Evolutionary conservation across 1,140 invertebrate genomes (phyloP).

Genomic region (Pseudomyrmex concolor): DNA sequence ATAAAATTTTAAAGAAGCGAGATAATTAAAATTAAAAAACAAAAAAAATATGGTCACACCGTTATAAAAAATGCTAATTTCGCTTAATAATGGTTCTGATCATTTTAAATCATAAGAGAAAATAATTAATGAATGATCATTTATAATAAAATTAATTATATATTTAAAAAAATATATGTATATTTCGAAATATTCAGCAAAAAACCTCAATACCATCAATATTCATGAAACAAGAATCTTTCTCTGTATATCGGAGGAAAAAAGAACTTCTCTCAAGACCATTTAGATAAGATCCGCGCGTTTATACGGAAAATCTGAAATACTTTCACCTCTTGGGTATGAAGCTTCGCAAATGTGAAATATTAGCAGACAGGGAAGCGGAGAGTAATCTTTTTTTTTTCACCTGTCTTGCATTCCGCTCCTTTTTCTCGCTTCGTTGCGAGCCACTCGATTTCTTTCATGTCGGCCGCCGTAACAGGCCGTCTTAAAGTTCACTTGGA

Average conservation of each 20-base stretch:
- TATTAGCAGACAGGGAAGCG: slow-evolving; percentile 38
- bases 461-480: slow-evolving; percentile 34
- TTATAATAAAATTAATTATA: not conserved
- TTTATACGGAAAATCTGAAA: slow-evolving; percentile 9
- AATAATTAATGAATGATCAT: not conserved
- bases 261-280: not conserved
- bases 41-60: not conserved
- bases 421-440: slow-evolving; percentile 43
- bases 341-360: slow-evolving; percentile 26
- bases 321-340: not conserved
- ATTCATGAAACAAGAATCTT: too few relatives aligned
- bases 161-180: too few relatives aligned
- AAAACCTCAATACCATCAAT: too few relatives aligned
- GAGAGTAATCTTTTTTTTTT: slow-evolving; percentile 13
- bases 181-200: too few relatives aligned
- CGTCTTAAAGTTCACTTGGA: slow-evolving; percentile 54
- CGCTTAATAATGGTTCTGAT: not conserved
- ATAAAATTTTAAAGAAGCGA: slow-evolving; percentile 21
- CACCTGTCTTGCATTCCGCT: not conserved
- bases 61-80: not conserved
- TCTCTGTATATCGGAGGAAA: too few relatives aligned
- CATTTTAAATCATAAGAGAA: not conserved
- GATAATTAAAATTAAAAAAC: not conserved
- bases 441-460: slow-evolving; percentile 50
- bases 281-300: not conserved